Conservation (phyloP, 1,140 invertebrate species). For the Drosophila seguyi region DNA sequence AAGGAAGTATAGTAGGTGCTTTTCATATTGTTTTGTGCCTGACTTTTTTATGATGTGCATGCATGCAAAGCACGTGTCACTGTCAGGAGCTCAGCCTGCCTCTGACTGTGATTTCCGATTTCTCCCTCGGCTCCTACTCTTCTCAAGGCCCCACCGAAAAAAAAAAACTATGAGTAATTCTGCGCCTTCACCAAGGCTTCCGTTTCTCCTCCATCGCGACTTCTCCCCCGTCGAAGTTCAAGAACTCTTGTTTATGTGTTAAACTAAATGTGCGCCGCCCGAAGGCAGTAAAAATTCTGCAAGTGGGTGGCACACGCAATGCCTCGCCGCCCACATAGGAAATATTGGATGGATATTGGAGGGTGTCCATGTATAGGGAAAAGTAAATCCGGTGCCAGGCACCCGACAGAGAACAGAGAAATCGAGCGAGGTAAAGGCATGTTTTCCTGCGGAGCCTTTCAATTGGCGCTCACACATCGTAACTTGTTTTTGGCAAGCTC, state of each 20-base stretch:
- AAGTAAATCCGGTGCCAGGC: slow-evolving; percentile 43
- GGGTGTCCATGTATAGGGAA: slow-evolving; percentile 47
- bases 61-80: slow-evolving; percentile 83
- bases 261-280: slow-evolving; percentile 56
- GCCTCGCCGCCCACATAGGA: slow-evolving; percentile 23
- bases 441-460: slow-evolving; percentile 38
- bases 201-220: slow-evolving; percentile 1
- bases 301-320: slow-evolving; percentile 79
- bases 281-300: slow-evolving; percentile 30
- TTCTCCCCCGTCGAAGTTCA: slow-evolving; percentile 53
- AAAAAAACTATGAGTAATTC: slow-evolving; percentile 24
- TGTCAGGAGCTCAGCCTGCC: slow-evolving; percentile 61
- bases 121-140: slow-evolving; percentile 24
- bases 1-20: slow-evolving; percentile 12
- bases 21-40: slow-evolving; percentile 63
- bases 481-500: slow-evolving; percentile 46
- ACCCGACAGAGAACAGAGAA: slow-evolving; percentile 25
- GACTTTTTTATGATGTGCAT: slow-evolving; percentile 81
- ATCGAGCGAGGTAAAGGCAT: neutral
- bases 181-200: slow-evolving; percentile 39
- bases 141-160: slow-evolving; percentile 30
- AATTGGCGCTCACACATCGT: slow-evolving; percentile 81
- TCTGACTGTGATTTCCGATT: slow-evolving; percentile 41
- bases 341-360: slow-evolving; percentile 14
- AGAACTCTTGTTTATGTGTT: slow-evolving; percentile 74